A percentile compares a stretch with the other conserved stretches of the same genome.
Evolutionary conservation across 2,888 invertebrate species (phyloP).

Genomic region (Alentia gelatinosa): DNA sequence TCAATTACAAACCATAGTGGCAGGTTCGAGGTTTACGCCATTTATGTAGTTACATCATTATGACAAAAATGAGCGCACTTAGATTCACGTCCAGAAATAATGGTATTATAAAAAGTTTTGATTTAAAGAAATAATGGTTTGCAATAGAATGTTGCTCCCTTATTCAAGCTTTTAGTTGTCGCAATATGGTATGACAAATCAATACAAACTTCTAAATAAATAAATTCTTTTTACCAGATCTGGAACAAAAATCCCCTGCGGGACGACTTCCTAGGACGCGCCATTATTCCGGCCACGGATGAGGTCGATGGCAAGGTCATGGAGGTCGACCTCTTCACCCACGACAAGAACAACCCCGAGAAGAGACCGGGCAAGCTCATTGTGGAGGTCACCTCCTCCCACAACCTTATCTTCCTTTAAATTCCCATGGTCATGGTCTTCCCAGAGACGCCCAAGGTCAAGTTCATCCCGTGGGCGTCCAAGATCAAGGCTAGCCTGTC

Average conservation of each 20-base stretch:
- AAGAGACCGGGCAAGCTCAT: constrained; percentile 55
- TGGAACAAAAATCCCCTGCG: constrained; percentile 75
- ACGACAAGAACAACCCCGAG: constrained; percentile 55
- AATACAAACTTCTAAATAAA: background rate
- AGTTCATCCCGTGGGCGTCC: background rate
- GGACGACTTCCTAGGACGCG: constrained; percentile 72
- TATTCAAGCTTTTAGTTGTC: too few species aligned
- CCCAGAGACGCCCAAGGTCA: background rate
- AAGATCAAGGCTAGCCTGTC: background rate
- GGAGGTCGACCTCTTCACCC: constrained; percentile 61
- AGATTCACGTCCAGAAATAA: too few species aligned
- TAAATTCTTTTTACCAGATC: constrained; percentile 66
- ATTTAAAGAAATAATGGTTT: too few species aligned
- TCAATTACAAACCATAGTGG: too few species aligned
- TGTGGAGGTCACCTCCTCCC: constrained; percentile 58
- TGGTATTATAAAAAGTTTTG: too few species aligned
- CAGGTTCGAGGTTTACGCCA: too few species aligned
- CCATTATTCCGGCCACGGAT: constrained; percentile 68
- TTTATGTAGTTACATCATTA: too few species aligned
- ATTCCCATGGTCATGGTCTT: background rate
- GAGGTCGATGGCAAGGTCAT: constrained; percentile 58
- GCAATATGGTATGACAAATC: background rate
- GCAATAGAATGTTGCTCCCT: too few species aligned
- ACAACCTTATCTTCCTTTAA: constrained; percentile 57
- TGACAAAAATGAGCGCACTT: too few species aligned